Conservation (phyloP, 1,140 invertebrate species). For the Wiebesia pumilae region DNA sequence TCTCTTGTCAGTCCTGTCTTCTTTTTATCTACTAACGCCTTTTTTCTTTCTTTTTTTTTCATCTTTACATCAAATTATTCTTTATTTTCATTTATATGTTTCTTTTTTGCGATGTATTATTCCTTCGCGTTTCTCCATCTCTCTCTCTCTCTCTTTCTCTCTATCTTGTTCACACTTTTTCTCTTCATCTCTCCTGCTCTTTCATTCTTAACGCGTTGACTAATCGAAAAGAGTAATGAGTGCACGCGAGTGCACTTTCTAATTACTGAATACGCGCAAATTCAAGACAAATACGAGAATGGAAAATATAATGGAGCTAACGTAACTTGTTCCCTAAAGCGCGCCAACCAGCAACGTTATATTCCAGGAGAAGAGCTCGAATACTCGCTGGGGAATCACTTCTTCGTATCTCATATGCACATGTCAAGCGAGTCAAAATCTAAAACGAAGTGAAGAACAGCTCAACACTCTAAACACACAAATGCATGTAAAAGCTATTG, state of each 20-base stretch:
- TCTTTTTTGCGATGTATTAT: neutral
- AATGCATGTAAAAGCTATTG: neutral
- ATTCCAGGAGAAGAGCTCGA: neutral
- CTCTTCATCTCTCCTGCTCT: neutral
- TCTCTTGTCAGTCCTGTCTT: neutral
- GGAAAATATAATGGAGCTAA: neutral
- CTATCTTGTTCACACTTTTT: neutral
- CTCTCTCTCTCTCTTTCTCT: no score
- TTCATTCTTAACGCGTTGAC: conserved; percentile 15
- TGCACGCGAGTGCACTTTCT: neutral
- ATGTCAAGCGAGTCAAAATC: neutral
- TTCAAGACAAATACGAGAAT: conserved; percentile 26
- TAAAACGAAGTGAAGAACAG: neutral
- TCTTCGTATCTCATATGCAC: neutral
- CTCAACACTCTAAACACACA: neutral
- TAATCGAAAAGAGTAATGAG: neutral
- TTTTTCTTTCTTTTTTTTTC: no score
- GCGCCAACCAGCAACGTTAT: neutral
- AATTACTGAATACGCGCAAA: conserved; percentile 32
- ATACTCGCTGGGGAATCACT: neutral
- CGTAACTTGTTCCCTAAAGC: neutral
- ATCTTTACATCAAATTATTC: no score
- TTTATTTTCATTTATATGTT: no score
- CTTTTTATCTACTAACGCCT: no score
- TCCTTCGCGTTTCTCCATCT: no score